Base-by-base conservation (phyloP, 1,140 invertebrate species). In the Platyura marginata region DNA sequence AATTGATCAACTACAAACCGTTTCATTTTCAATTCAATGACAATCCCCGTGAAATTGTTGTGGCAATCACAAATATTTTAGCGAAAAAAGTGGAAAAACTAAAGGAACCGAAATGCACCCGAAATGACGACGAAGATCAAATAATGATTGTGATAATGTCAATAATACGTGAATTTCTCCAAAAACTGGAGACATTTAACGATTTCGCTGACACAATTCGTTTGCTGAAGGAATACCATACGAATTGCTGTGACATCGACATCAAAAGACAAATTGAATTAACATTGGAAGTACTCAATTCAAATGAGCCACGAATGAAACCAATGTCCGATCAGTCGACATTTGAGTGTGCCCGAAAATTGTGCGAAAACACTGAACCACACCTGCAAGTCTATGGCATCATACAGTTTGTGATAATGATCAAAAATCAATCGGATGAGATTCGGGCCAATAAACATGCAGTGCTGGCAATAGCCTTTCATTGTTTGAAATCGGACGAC, bases 381-480 rank as follows among this genome's bases (percentile, higher is more conserved):
- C 52, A 61, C 41, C 40, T 56, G n/a, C 53, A 58, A 36, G 59
- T 54, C 1, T 56, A 59, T 32, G 59, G 58, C 37, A 52, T 59
- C 21, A 53, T 57, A 32, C 38, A 50, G 34, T 39, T 61, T 6
- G 36, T 59, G 11, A 44, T 55, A n/a, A 42, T 57, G 1, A 8
- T 61, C 10, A 46, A 47, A 1, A 45, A 46, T 4, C 11, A 21
- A 22, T 47, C 44, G 19, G 54, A 61, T 44, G 38, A 44, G 2
- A 52, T 55, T 1, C 37, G 56, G 13, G 29, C 50, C 0, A 56
- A 61, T 34, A 32, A 49, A 13, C 59, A 55, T 39, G 41, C 52
- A 1, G 49, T 61, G 1, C 45, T 59, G 13, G 59, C 58, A 1
- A 39, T 61, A 13, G 55, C 59, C 0, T 13, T 61, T 25, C 45